These are phyloP conservation scores for Cervus canadensis DNA, from an alignment of 2,113 vertebrate species.

Conservation along the genomic window DNA sequence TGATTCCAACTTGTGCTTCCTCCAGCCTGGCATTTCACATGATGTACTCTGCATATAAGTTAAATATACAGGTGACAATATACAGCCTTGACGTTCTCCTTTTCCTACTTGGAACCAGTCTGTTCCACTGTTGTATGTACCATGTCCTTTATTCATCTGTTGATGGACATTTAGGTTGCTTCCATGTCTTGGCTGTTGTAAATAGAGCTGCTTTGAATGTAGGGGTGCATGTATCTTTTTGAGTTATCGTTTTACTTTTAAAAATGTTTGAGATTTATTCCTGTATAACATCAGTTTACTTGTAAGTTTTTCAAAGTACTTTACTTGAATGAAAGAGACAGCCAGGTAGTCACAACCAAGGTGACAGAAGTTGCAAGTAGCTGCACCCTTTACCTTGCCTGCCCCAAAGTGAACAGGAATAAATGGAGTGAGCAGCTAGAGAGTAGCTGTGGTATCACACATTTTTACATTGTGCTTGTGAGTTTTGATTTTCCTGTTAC, in stretches of 20 bases:
- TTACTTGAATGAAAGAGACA: background rate
- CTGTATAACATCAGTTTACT: background rate
- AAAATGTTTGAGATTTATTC: background rate
- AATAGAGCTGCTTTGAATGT: background rate
- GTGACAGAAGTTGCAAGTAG: background rate
- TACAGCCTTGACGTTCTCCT: background rate
- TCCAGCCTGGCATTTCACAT: background rate
- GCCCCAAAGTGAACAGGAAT: background rate
- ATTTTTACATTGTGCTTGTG: slow-evolving; percentile 40
- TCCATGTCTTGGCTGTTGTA: background rate
- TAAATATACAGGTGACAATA: background rate
- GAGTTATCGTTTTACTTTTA: background rate
- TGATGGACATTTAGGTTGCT: background rate
- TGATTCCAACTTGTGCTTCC: background rate
- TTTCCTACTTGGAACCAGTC: background rate
- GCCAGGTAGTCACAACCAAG: background rate
- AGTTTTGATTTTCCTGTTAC: slow-evolving; percentile 47
- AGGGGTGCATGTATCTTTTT: background rate
- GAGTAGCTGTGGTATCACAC: slow-evolving; percentile 11
- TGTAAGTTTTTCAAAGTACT: background rate
- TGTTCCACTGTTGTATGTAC: background rate
- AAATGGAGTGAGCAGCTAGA: background rate
- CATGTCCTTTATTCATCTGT: background rate
- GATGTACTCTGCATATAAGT: background rate
- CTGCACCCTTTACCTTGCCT: background rate